Base-by-base conservation (phyloP, 2,113 vertebrate genomes). In the Tyrannus savana region DNA sequence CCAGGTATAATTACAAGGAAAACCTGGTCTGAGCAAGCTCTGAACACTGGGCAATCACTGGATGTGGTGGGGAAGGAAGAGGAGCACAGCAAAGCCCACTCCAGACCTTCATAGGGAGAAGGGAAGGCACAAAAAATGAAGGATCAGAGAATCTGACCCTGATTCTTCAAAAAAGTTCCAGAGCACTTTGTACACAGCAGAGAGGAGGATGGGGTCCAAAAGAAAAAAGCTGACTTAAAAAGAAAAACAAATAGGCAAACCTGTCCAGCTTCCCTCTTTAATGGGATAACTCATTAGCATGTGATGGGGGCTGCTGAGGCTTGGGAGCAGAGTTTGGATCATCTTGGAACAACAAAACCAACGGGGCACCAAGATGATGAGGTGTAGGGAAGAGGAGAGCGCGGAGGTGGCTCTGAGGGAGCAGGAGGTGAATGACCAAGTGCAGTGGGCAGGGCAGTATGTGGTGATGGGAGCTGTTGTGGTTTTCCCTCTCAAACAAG, bases 371-470 rank as follows among this genome's bases (percentile, higher is more conserved):
- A 30, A 4, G 1, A 2, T 4, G 37, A 4, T 49, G 72, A 41
- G n/a, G 37, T 35, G 2, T 0, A 25, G 42, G 46, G 80, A 35
- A 46, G 72, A 59, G 24, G 31, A 75, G 19, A 22, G 15, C 24
- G 60, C 6, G 7, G 17, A 49, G 52, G 41, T 42, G 46, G 21
- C 31, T 84, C n/a, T 55, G 37, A 41, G 41, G 52, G 35, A 77
- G n/a, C 58, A 66, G 75, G 64, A 66, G 13, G 7, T 10, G 6
- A n/a, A 12, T 23, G 62, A 19, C 13, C 0, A 0, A 63, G 33
- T 11, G 17, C 33, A 27, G 46, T 0, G 0, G 12, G 17, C 64
- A 39, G 66, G 37, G 33, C 52, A 75, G 39, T 42, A 14, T 0
- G 0, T 10, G 50, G 6, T 35, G 39, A 6, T 4, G 19, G 42